These are phyloP conservation scores for Syngnathus scovelli DNA, from an alignment of 2,113 vertebrate species.

Conservation along the genomic window DNA sequence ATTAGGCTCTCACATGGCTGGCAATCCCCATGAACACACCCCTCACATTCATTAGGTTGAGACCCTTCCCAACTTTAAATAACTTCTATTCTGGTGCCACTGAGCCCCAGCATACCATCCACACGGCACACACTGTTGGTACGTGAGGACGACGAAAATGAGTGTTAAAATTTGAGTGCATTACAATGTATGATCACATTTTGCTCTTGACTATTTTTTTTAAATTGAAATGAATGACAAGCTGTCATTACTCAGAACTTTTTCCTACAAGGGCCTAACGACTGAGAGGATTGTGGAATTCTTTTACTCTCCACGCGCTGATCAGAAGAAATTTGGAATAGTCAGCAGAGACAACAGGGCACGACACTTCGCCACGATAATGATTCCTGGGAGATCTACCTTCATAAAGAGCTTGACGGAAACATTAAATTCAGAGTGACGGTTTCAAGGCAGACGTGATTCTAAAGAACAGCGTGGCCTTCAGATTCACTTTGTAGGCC, in stretches of 20 bases:
- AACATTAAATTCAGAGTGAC: neutral
- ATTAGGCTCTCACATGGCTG: conserved; percentile 25
- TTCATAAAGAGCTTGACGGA: neutral
- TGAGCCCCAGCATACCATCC: conserved; percentile 17
- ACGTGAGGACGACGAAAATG: conserved; percentile 20
- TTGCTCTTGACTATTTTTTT: neutral
- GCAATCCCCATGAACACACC: conserved; percentile 36
- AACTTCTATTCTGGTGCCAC: conserved; percentile 50
- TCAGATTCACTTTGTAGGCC: neutral
- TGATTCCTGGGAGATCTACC: neutral
- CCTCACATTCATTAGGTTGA: conserved; percentile 20
- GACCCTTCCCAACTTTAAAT: conserved; percentile 66
- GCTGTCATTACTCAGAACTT: neutral
- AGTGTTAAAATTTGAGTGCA: conserved; percentile 13
- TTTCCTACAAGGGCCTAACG: neutral
- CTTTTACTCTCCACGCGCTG: neutral
- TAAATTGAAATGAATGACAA: neutral
- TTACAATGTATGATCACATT: neutral
- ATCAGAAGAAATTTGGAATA: neutral
- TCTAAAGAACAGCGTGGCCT: neutral
- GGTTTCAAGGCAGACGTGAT: neutral
- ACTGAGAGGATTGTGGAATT: neutral
- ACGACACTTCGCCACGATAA: neutral
- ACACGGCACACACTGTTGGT: conserved; percentile 13
- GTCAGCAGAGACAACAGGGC: neutral